Conservation (phyloP, 2,888 invertebrate genomes). For the Diogma glabrata region DNA sequence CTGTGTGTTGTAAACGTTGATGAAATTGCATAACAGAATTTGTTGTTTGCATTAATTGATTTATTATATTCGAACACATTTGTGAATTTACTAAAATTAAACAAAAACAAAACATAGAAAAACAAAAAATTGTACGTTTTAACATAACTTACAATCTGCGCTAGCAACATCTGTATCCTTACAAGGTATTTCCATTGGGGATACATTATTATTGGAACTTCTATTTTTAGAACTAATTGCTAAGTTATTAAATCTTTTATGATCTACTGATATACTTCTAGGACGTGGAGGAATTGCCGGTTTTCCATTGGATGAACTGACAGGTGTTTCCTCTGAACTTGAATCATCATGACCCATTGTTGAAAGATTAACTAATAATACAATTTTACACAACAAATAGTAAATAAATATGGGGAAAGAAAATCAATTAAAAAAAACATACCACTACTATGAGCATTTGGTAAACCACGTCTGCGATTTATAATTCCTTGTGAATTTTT, state of each 20-base stretch:
- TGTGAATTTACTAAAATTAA: conserved; percentile 45
- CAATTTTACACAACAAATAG: too few relatives aligned
- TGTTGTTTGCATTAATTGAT: conserved; percentile 38
- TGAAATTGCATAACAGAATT: conserved; percentile 36
- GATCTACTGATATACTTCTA: conserved; percentile 52
- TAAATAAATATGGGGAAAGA: too few relatives aligned
- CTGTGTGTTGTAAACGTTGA: conserved; percentile 33
- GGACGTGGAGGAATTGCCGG: conserved; percentile 53
- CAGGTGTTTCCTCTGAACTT: conserved; percentile 56
- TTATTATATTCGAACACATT: conserved; percentile 48
- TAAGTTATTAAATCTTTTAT: conserved; percentile 27
- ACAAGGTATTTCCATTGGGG: conserved; percentile 26
- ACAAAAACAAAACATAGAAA: too few relatives aligned
- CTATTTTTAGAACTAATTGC: background rate
- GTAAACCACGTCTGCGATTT: conserved; percentile 46
- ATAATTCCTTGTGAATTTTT: conserved; percentile 37
- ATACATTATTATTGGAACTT: background rate
- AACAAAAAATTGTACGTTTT: background rate
- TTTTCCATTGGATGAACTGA: conserved; percentile 33
- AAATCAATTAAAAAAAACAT: conserved; percentile 22
- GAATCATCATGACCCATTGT: conserved; percentile 67
- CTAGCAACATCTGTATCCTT: conserved; percentile 39
- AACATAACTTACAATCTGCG: conserved; percentile 38
- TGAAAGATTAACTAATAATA: conserved; percentile 60
- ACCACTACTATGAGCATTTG: conserved; percentile 58